phyloP scores from a whole-genome alignment of 2,888 invertebrate species.

The Chouioia cunea region DNA sequence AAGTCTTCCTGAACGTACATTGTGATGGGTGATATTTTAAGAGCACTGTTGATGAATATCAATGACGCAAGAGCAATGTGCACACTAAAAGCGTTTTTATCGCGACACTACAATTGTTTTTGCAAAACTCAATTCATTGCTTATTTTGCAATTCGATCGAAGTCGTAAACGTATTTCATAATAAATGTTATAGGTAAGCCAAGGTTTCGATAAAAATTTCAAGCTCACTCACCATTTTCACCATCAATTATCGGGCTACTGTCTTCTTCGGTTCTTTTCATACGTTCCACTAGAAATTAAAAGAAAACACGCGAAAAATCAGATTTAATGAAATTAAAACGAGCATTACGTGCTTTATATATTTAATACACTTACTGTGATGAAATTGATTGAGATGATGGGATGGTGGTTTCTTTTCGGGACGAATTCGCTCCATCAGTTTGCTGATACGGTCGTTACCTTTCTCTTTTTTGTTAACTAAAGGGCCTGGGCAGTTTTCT shows the following conservation, averaged over 20 bases:
- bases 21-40: too few relatives aligned
- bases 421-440: slow-evolving; percentile 77
- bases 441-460: slow-evolving; percentile 80
- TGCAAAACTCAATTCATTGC: too few relatives aligned
- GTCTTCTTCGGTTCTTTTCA: slow-evolving; percentile 64
- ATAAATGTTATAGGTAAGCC: too few relatives aligned
- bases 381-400: slow-evolving; percentile 64
- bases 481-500: slow-evolving; percentile 84
- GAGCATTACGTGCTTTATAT: background rate
- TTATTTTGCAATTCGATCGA: too few relatives aligned
- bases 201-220: background rate
- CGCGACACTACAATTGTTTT: too few relatives aligned
- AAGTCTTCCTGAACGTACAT: too few relatives aligned
- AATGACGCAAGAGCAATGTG: too few relatives aligned
- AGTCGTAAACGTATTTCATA: too few relatives aligned
- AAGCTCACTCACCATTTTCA: slow-evolving; percentile 66
- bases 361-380: slow-evolving; percentile 54
- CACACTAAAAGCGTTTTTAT: too few relatives aligned
- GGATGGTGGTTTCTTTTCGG: slow-evolving; percentile 70
- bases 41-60: too few relatives aligned
- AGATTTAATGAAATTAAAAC: background rate
- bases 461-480: slow-evolving; percentile 72
- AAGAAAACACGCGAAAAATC: slow-evolving; percentile 27
- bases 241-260: slow-evolving; percentile 62
- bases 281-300: slow-evolving; percentile 64